Evolutionary conservation across 2,888 invertebrate species (phyloP).

Genomic region (Monochamus alternatus): DNA sequence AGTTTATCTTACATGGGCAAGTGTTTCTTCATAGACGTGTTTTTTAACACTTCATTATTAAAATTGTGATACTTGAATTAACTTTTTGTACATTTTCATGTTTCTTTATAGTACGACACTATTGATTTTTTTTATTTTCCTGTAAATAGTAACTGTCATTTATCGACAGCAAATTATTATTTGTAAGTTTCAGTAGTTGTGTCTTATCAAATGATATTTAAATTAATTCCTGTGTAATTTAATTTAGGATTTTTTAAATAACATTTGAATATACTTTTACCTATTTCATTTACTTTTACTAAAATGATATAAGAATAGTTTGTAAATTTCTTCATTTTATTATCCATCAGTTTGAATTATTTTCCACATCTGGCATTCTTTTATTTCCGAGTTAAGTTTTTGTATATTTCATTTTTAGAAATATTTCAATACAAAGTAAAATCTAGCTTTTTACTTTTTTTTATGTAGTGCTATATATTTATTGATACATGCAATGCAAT

Average conservation of each 20-base stretch:
- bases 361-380: not conserved
- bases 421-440: slow-evolving; percentile 1
- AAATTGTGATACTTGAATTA: slow-evolving; percentile 7
- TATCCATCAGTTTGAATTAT: not conserved
- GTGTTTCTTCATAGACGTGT: slow-evolving; percentile 1
- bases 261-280: not conserved
- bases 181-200: not conserved
- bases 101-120: not conserved
- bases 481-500: too few relatives aligned
- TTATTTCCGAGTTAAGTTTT: not conserved
- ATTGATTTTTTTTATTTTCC: not conserved
- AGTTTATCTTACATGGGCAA: not conserved
- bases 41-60: slow-evolving; percentile 2
- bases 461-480: not conserved
- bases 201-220: not conserved
- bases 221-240: not conserved
- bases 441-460: not conserved
- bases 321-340: not conserved
- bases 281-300: too few relatives aligned
- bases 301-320: too few relatives aligned
- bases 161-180: not conserved
- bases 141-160: not conserved
- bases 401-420: not conserved
- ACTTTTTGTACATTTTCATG: slow-evolving; percentile 1
- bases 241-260: not conserved